These are phyloP conservation scores for Vulpes ferrilata DNA, from an alignment of 2,113 vertebrate species.

Conservation along the genomic window DNA sequence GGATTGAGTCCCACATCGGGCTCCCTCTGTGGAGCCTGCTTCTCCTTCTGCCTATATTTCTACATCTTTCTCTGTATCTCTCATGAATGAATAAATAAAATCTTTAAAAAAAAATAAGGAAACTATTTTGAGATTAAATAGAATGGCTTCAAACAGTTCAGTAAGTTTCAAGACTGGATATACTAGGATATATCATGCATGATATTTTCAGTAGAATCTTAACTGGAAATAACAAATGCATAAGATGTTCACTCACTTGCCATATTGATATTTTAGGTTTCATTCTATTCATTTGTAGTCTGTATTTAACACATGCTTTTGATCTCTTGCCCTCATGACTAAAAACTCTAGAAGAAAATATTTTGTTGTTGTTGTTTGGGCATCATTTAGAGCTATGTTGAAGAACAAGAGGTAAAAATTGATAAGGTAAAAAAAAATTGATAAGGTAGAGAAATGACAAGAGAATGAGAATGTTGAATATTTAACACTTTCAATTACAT, in stretches of 20 bases:
- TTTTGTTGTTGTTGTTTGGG: background rate
- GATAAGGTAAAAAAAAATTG: background rate
- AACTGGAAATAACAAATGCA: background rate
- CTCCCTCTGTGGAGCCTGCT: too few species aligned
- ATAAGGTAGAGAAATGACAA: background rate
- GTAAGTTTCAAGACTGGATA: fast-evolving
- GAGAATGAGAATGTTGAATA: background rate
- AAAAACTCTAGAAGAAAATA: background rate
- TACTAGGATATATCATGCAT: background rate
- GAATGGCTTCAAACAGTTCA: background rate
- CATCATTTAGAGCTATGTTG: background rate
- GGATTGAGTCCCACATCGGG: too few species aligned
- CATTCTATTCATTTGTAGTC: background rate
- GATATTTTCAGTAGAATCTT: background rate
- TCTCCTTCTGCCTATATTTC: too few species aligned
- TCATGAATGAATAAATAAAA: too few species aligned
- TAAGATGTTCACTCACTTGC: background rate
- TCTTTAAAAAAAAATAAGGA: background rate
- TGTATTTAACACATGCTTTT: background rate
- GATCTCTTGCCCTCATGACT: background rate
- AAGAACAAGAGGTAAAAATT: background rate
- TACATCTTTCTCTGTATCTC: too few species aligned
- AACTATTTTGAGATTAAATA: background rate
- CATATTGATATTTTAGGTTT: background rate
- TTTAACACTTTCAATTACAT: background rate